Conservation (phyloP, 1,140 invertebrate genomes). For the Neodiprion virginianus region DNA sequence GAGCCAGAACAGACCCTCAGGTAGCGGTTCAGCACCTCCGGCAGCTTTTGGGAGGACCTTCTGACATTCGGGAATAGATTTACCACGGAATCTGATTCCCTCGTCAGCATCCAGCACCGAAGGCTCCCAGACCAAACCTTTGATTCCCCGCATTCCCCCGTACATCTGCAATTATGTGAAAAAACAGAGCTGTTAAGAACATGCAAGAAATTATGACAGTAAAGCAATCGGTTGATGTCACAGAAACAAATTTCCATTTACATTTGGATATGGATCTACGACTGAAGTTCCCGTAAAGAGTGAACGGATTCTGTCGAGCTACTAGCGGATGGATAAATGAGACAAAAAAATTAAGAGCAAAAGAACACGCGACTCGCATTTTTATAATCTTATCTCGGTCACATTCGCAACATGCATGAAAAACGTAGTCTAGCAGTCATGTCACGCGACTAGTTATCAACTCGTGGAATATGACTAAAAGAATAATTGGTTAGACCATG, state of each 20-base stretch:
- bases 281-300: not conserved
- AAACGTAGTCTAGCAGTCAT: not conserved
- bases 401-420: not conserved
- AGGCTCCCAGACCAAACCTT: slow-evolving; percentile 93
- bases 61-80: slow-evolving; percentile 95
- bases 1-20: slow-evolving; percentile 97
- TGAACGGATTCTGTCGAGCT: not conserved
- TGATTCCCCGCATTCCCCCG: slow-evolving; percentile 97
- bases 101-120: slow-evolving; percentile 95
- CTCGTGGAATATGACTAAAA: not conserved
- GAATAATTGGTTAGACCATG: not conserved
- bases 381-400: not conserved
- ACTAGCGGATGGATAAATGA: not conserved
- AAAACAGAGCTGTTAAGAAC: slow-evolving; percentile 26
- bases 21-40: slow-evolving; percentile 88
- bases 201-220: not conserved
- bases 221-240: not conserved
- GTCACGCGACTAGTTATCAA: not conserved
- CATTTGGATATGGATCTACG: not conserved
- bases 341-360: not conserved
- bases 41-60: slow-evolving; percentile 86
- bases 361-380: not conserved
- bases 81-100: slow-evolving; percentile 94
- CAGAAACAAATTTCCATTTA: not conserved
- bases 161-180: slow-evolving; percentile 75